Percentiles rank a stretch among this genome's conserved stretches.
Evolutionary conservation across 2,797 vertebrate species (phyloP).

Genomic region (Karalla daura): DNA sequence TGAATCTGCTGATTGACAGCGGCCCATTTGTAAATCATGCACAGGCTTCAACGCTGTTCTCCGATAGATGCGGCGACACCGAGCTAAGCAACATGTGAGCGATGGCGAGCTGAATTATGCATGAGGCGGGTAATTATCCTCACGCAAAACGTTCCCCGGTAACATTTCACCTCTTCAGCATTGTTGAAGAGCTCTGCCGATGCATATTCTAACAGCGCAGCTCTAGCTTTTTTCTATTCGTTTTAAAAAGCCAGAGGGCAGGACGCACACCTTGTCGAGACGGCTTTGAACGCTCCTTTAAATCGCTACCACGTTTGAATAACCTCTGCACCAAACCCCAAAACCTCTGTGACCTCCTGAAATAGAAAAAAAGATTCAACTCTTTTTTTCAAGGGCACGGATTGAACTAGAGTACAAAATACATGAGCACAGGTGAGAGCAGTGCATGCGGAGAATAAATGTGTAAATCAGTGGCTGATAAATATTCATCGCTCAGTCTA

Average conservation of each 20-base stretch:
- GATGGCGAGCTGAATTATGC: conserved; percentile 20
- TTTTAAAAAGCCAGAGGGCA: conserved; percentile 8
- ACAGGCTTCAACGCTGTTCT: background rate
- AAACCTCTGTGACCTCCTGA: conserved; percentile 29
- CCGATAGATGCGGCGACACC: background rate
- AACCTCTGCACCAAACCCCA: conserved; percentile 8
- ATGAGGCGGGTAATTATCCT: conserved; percentile 33
- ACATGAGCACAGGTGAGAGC: background rate
- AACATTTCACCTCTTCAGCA: conserved; percentile 11
- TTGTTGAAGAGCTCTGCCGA: background rate
- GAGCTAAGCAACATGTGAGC: background rate
- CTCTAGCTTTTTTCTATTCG: background rate
- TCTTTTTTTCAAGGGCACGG: conserved; percentile 15
- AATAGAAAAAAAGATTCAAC: conserved; percentile 13
- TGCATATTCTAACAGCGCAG: conserved; percentile 8
- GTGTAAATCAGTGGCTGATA: background rate
- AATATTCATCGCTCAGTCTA: background rate
- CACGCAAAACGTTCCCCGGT: conserved; percentile 16
- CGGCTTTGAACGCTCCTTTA: background rate
- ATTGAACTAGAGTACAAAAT: conserved; percentile 9
- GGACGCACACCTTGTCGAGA: background rate
- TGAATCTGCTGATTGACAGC: background rate
- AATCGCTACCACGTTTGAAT: background rate
- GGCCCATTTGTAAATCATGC: background rate
- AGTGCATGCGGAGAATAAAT: too few species aligned